Evolutionary conservation across 2,888 invertebrate genomes (phyloP).

Genomic region (Agrochola lychnidis): DNA sequence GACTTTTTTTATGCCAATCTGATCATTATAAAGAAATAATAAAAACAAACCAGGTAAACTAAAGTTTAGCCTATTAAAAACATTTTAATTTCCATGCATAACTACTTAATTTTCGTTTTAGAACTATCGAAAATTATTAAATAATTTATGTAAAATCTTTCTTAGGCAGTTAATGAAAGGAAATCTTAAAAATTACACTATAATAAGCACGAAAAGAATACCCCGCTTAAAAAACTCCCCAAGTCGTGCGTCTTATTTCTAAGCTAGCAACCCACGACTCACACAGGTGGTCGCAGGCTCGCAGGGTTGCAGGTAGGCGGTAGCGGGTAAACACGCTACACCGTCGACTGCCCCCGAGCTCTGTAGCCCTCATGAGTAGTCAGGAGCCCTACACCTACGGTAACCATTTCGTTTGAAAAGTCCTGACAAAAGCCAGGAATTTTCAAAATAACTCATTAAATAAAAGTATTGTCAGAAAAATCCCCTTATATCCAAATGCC

Average conservation of each 20-base stretch:
- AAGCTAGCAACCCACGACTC: constrained; percentile 71
- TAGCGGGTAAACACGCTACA: constrained; percentile 63
- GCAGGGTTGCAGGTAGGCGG: constrained; percentile 71
- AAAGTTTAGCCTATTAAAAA: no score
- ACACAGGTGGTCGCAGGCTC: constrained; percentile 83
- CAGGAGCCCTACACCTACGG: neutral
- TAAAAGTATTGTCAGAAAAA: neutral
- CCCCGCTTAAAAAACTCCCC: constrained; percentile 40
- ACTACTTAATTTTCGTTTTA: no score
- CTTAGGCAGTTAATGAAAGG: neutral
- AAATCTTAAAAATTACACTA: neutral
- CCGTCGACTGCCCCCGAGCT: constrained; percentile 19
- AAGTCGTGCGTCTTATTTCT: constrained; percentile 15
- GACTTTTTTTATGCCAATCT: neutral
- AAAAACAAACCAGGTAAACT: neutral
- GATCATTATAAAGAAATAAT: neutral
- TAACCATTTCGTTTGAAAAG: neutral
- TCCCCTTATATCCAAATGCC: neutral
- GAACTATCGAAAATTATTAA: neutral
- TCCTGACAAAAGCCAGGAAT: no score
- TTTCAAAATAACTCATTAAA: neutral
- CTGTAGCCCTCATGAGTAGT: neutral
- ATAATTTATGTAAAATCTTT: neutral
- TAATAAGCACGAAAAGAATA: neutral
- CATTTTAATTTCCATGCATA: neutral